Evolutionary conservation across 1,140 invertebrate genomes (phyloP).

Genomic region (Heliconius nattereri): DNA sequence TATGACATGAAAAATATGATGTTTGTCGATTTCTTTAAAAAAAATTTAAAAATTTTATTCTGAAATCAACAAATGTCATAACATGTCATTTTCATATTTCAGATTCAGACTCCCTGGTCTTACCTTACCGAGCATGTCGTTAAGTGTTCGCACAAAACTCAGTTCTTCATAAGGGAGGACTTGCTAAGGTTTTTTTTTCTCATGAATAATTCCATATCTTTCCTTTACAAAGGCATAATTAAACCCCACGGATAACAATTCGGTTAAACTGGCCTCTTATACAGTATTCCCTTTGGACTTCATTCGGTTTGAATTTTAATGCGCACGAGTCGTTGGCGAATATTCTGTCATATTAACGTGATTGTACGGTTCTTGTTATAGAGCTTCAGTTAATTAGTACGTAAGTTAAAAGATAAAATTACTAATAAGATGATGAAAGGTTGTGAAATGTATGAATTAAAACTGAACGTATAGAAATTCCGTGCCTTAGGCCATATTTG

Average conservation of each 20-base stretch:
- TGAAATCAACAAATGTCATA: too few relatives aligned
- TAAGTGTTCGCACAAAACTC: conserved; percentile 26
- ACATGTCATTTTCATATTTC: too few relatives aligned
- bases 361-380: conserved; percentile 37
- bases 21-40: background rate
- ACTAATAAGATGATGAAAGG: conserved; percentile 20
- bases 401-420: conserved; percentile 27
- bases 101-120: too few relatives aligned
- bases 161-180: conserved; percentile 37
- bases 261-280: conserved; percentile 60
- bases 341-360: conserved; percentile 40
- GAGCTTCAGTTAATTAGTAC: conserved; percentile 41
- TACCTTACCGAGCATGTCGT: background rate
- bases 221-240: conserved; percentile 72
- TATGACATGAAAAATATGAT: background rate
- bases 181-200: conserved; percentile 52
- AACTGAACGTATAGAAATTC: conserved; percentile 25
- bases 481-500: conserved; percentile 38
- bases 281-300: conserved; percentile 62
- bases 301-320: conserved; percentile 63
- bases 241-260: conserved; percentile 71
- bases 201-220: conserved; percentile 67
- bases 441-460: conserved; percentile 25
- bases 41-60: too few relatives aligned
- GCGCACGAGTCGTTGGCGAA: conserved; percentile 49